These are phyloP conservation scores for Sebastes dallii DNA, from an alignment of 2,797 vertebrate genomes.

Conservation along the genomic window DNA sequence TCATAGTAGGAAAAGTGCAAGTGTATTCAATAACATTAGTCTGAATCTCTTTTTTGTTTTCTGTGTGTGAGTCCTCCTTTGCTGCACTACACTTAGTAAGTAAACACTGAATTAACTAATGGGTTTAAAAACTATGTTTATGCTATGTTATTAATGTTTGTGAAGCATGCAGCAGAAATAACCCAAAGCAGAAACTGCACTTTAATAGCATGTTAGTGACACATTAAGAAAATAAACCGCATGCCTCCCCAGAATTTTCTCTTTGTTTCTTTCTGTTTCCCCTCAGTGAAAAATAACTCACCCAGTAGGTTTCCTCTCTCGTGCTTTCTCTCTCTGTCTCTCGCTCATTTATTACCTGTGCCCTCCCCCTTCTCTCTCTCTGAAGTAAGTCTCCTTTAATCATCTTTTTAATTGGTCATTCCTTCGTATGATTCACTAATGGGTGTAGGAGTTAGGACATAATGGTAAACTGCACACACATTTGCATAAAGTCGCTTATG, in stretches of 20 bases:
- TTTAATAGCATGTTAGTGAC: conserved; percentile 5
- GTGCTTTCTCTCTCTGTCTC: neutral
- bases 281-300: conserved; percentile 40
- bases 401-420: conserved; percentile 68
- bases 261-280: conserved; percentile 22
- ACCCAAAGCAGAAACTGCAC: neutral
- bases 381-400: conserved; percentile 57
- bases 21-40: neutral
- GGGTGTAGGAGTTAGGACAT: conserved; percentile 33
- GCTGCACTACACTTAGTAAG: neutral
- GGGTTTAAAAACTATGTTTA: neutral
- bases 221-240: neutral
- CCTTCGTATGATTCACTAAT: conserved; percentile 50
- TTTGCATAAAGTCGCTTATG: conserved; percentile 6
- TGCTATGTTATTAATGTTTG: neutral
- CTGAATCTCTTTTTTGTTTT: neutral
- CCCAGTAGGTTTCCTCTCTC: neutral
- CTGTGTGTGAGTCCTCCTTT: neutral
- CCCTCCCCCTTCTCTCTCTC: neutral
- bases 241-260: neutral
- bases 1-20: fast-evolving
- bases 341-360: conserved; percentile 26
- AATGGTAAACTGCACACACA: conserved; percentile 4
- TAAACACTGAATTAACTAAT: neutral
- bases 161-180: neutral